phyloP scores from a whole-genome alignment of 30 jellyfish, hydroid and myxozoan genomes.

The Pseudorhiza aurosa region DNA sequence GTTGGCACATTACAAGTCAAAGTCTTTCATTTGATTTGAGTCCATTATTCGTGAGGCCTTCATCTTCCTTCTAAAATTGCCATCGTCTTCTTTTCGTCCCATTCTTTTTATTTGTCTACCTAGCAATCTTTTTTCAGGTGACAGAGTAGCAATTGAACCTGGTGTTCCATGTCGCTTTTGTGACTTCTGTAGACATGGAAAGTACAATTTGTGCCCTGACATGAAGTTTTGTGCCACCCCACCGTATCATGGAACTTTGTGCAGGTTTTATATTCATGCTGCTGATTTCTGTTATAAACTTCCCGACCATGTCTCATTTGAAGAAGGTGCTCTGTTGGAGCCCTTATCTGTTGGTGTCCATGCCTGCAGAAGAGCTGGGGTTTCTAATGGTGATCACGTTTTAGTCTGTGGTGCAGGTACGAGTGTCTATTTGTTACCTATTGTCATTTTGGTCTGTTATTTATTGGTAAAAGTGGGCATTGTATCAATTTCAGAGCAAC shows the following conservation, averaged over 20 bases:
- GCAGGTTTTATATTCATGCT: conserved; percentile 90
- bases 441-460: too few relatives aligned
- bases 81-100: neutral
- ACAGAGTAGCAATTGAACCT: conserved; percentile 98
- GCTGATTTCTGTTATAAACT: conserved; percentile 97
- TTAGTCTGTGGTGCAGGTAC: conserved; percentile 98
- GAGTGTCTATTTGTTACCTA: too few relatives aligned
- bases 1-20: too few relatives aligned
- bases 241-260: conserved; percentile 89
- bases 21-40: too few relatives aligned
- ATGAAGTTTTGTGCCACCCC: conserved; percentile 92
- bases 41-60: too few relatives aligned
- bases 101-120: too few relatives aligned
- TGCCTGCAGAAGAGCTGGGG: conserved; percentile 97
- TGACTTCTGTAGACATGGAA: conserved; percentile 86
- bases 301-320: conserved; percentile 94
- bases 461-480: too few relatives aligned
- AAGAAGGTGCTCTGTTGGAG: conserved; percentile 96
- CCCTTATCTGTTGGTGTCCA: conserved; percentile 98
- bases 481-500: too few relatives aligned
- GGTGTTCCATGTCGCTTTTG: conserved; percentile 97
- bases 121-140: conserved; percentile 70
- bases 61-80: neutral
- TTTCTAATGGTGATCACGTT: conserved; percentile 86
- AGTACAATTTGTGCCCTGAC: conserved; percentile 84